Evolutionary conservation across 2,888 invertebrate species (phyloP).

Genomic region (Charanyca ferruginea): DNA sequence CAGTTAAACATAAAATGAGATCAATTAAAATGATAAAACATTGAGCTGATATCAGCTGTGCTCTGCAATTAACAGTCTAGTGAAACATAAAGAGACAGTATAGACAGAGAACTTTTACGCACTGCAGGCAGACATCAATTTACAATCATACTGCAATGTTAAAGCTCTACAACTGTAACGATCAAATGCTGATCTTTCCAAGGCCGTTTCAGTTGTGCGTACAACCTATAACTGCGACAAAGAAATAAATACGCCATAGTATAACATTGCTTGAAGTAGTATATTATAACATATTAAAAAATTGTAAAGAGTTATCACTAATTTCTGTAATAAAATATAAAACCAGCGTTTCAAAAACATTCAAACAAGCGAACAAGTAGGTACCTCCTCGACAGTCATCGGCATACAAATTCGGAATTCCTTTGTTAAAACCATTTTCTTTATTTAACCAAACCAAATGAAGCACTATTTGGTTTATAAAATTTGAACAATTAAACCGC

Average conservation of each 20-base stretch:
- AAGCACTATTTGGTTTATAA: slow-evolving; percentile 5
- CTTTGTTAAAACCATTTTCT: slow-evolving; percentile 95
- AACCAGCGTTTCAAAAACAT: not conserved
- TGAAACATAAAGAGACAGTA: slow-evolving; percentile 18
- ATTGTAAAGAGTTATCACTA: not conserved
- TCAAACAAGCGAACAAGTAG: slow-evolving; percentile 1
- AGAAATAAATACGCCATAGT: not conserved
- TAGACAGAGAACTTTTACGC: slow-evolving; percentile 17
- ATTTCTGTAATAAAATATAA: slow-evolving; percentile 23
- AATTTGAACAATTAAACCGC: not conserved
- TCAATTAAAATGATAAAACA: slow-evolving; percentile 47
- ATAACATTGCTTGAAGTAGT: not conserved
- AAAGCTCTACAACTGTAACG: slow-evolving; percentile 7
- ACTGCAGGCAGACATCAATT: slow-evolving; percentile 38
- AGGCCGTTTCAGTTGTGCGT: slow-evolving; percentile 35
- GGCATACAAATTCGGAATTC: slow-evolving; percentile 98
- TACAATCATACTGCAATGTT: slow-evolving; percentile 27
- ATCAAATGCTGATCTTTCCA: slow-evolving; percentile 25
- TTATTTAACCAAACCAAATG: slow-evolving; percentile 17
- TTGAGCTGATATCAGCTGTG: slow-evolving; percentile 20
- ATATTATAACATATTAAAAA: not conserved
- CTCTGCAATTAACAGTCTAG: slow-evolving; percentile 8
- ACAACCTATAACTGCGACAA: not conserved
- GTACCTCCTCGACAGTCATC: slow-evolving; percentile 97
- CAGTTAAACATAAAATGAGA: slow-evolving; percentile 25